These are phyloP conservation scores for Sciurus niger DNA, from an alignment of 2,113 vertebrate species.

Conservation along the genomic window DNA sequence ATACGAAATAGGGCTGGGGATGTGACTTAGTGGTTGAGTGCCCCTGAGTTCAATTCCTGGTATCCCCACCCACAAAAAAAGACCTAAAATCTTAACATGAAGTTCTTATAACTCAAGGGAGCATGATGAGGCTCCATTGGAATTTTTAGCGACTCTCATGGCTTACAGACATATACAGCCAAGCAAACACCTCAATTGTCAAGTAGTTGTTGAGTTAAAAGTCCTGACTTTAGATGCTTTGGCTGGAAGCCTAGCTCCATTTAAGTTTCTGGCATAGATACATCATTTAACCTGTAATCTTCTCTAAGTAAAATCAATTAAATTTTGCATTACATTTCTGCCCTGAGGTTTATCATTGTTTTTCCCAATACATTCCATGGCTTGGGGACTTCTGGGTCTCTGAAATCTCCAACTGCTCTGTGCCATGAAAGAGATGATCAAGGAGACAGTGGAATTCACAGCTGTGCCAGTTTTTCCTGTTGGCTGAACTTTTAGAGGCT, in stretches of 20 bases:
- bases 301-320: constrained; percentile 8
- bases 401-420: not conserved
- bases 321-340: not conserved
- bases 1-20: no score
- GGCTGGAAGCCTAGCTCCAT: not conserved
- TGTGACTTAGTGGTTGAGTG: no score
- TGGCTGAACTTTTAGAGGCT: constrained; percentile 75
- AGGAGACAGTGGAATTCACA: not conserved
- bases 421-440: not conserved
- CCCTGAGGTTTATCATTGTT: not conserved
- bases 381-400: not conserved
- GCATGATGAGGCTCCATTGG: not conserved
- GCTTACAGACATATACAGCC: not conserved
- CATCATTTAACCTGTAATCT: not conserved
- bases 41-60: no score
- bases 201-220: not conserved
- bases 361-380: not conserved
- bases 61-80: not conserved
- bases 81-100: not conserved
- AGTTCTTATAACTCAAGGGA: not conserved
- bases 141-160: not conserved
- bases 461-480: constrained; percentile 36
- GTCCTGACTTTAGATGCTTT: constrained; percentile 36
- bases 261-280: not conserved
- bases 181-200: not conserved